These are phyloP conservation scores for Drosophila watanabei DNA, from an alignment of 1,140 invertebrate genomes.

Conservation along the genomic window DNA sequence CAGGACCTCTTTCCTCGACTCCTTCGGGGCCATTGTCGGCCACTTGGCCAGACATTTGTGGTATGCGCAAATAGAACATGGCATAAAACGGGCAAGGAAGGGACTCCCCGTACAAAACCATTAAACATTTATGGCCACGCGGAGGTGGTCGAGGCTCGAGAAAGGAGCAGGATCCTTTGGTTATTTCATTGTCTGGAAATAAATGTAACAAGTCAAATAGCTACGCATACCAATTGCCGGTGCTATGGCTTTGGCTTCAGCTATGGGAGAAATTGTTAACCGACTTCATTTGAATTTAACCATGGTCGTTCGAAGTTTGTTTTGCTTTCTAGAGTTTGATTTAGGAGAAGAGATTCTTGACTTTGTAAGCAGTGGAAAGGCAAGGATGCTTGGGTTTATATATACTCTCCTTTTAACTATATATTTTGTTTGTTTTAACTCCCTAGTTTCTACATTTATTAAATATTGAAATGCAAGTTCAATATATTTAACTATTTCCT, in stretches of 20 bases:
- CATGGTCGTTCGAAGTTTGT: slow-evolving; percentile 5
- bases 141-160: slow-evolving; percentile 9
- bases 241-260: neutral
- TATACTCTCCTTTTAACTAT: neutral
- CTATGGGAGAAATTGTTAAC: slow-evolving; percentile 3
- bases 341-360: neutral
- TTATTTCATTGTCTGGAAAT: slow-evolving; percentile 28
- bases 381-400: neutral
- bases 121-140: slow-evolving; percentile 61
- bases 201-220: slow-evolving; percentile 49
- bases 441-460: neutral
- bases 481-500: neutral
- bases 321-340: neutral
- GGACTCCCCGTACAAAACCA: slow-evolving; percentile 20
- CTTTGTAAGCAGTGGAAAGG: neutral
- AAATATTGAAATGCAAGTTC: neutral
- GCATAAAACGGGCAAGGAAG: slow-evolving; percentile 22
- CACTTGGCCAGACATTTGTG: slow-evolving; percentile 57
- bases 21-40: slow-evolving; percentile 37
- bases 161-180: neutral
- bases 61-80: slow-evolving; percentile 63
- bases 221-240: slow-evolving; percentile 12
- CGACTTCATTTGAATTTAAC: slow-evolving; percentile 17
- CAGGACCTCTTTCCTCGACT: neutral
- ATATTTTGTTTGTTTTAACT: neutral